Percentiles rank a stretch among this genome's conserved stretches.
Evolutionary conservation across 2,888 invertebrate genomes (phyloP).

Genomic region (Cryptocephalus primarius): DNA sequence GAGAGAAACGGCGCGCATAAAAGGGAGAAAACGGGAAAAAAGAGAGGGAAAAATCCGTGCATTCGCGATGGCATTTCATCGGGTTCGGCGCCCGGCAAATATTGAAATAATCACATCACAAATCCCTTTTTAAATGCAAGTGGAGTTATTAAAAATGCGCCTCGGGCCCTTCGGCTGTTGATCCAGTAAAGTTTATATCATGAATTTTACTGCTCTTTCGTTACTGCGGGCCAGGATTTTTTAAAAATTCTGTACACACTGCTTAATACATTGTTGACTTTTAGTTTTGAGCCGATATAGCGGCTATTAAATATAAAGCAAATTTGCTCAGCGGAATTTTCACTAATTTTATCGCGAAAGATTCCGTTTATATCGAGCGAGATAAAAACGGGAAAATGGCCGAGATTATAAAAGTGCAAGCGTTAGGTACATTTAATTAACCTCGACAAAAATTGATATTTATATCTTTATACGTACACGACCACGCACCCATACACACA

Average conservation of each 20-base stretch:
- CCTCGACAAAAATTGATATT: not conserved
- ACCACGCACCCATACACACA: not conserved
- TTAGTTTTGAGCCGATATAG: constrained; percentile 30
- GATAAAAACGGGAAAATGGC: no score
- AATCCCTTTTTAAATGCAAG: constrained; percentile 23
- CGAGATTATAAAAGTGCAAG: no score
- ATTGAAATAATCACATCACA: constrained; percentile 24
- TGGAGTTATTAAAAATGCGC: constrained; percentile 27
- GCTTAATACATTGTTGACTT: constrained; percentile 30
- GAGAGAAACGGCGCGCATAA: no score
- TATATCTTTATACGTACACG: not conserved
- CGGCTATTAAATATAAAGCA: constrained; percentile 25
- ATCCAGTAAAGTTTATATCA: constrained; percentile 35
- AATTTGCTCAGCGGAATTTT: constrained; percentile 19
- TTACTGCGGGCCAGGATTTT: constrained; percentile 33
- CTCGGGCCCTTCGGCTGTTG: constrained; percentile 29
- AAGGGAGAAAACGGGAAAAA: not conserved
- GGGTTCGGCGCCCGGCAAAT: constrained; percentile 17
- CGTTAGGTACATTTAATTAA: no score
- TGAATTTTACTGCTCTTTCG: constrained; percentile 35
- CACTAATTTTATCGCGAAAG: constrained; percentile 1
- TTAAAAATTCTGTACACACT: constrained; percentile 32
- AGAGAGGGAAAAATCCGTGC: constrained; percentile 4
- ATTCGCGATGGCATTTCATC: constrained; percentile 16
- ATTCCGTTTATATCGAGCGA: not conserved